Conservation (phyloP, 1,140 invertebrate species). For the Bicyclus anynana region DNA sequence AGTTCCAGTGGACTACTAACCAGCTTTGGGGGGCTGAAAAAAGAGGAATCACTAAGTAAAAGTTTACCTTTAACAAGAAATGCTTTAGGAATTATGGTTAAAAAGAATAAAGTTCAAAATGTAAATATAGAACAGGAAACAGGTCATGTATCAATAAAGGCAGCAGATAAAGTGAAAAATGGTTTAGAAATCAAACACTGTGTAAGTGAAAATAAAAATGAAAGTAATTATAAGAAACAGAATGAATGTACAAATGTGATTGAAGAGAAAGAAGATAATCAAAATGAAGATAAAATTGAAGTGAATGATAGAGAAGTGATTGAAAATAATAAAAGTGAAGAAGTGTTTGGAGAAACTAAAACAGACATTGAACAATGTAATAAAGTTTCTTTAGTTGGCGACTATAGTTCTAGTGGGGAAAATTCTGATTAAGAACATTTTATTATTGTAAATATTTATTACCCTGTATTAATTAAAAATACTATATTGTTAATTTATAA, state of each 20-base stretch:
- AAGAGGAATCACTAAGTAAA: conserved; percentile 74
- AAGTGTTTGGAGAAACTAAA: background rate
- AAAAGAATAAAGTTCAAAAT: conserved; percentile 29
- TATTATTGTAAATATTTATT: too few species aligned
- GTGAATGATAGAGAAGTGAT: background rate
- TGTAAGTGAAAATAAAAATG: background rate
- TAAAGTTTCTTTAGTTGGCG: conserved; percentile 47
- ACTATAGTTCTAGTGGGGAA: conserved; percentile 65
- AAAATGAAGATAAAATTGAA: background rate
- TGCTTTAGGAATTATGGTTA: conserved; percentile 62
- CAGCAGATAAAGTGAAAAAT: conserved; percentile 13
- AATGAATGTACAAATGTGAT: background rate
- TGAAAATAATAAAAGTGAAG: too few species aligned
- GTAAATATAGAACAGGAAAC: background rate
- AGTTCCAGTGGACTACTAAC: conserved; percentile 76
- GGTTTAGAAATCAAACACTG: background rate
- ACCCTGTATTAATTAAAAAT: too few species aligned
- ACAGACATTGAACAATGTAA: background rate
- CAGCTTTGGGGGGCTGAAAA: conserved; percentile 77
- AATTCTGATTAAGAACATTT: conserved; percentile 38
- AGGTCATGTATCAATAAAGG: background rate
- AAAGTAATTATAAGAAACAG: background rate
- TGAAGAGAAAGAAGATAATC: background rate
- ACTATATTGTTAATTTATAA: too few species aligned
- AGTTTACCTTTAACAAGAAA: conserved; percentile 50